Base-by-base conservation (phyloP, 2,113 vertebrate genomes). In the Phyllostomus hastatus region DNA sequence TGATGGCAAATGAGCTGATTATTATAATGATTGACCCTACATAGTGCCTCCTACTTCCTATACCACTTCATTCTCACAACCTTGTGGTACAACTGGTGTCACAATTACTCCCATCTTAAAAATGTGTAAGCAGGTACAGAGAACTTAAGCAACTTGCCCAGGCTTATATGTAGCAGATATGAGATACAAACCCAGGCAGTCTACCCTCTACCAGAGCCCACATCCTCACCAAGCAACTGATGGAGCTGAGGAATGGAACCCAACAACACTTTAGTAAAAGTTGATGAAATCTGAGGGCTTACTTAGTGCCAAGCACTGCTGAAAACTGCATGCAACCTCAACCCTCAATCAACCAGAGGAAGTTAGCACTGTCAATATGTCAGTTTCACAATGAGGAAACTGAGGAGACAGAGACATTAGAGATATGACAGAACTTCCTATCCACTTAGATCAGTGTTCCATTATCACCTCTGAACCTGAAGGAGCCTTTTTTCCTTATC, bases 11-110 rank as follows among this genome's bases (percentile, higher is more conserved):
- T 7, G 43, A 64, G 28, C 4, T 46, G 43, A 48, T 33, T n/a
- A 26, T 6, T 26, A 12, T n/a, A n/a, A 17, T 4, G 10, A 38
- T 1, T 14, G 0, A 12, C 31, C 24, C 73, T 33, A 33, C n/a
- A 24, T 31, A 17, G 7, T 10, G 35, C 26, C 43, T 48, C 66
- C 89, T 3, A 78, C 54, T 24, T 91, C 15, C 17, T 3, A 10
- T 4, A n/a, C 10, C 35, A 41, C 46, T 59, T 75, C 31, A 54
- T 8, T 88, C 54, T 33, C 48, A 80, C 10, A 16, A 15, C 5
- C 48, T 61, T 73, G 41, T 2, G n/a, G 26, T 35, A 35, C 67
- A 69, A 35, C 7, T 35, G 10, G 24, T n/a, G 33, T 33, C 22
- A n/a, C 3, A 24, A 78, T 7, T 33, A 15, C 7, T 20, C 20